phyloP scores from a whole-genome alignment of 2,888 invertebrate genomes.

The Tachina fera region DNA sequence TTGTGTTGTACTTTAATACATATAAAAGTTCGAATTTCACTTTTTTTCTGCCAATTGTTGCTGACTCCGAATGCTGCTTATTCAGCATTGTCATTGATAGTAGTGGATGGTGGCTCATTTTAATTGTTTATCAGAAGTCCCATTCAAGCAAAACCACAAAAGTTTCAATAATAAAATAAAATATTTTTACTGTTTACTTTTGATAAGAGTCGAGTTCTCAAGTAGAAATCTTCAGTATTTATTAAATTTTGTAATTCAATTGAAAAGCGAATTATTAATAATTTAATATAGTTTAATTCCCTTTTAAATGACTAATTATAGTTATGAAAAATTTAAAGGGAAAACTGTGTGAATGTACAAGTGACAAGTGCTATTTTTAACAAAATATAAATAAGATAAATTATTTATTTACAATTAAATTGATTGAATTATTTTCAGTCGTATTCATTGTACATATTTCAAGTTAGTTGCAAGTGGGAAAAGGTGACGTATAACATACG shows the following conservation, averaged over 20 bases:
- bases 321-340: slow-evolving; percentile 8
- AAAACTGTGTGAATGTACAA: background rate
- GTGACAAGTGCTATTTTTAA: slow-evolving; percentile 10
- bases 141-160: slow-evolving; percentile 14
- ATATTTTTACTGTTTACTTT: slow-evolving; percentile 15
- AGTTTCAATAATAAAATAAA: background rate
- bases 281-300: slow-evolving; percentile 21
- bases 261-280: background rate
- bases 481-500: no score
- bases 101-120: slow-evolving; percentile 19
- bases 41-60: slow-evolving; percentile 25
- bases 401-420: background rate
- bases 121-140: slow-evolving; percentile 38
- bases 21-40: slow-evolving; percentile 16
- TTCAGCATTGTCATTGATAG: background rate
- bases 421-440: background rate
- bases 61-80: slow-evolving; percentile 10
- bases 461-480: no score
- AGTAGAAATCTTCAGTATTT: background rate
- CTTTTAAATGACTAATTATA: slow-evolving; percentile 23
- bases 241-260: background rate
- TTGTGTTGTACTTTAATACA: background rate
- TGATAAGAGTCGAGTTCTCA: slow-evolving; percentile 12
- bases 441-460: background rate
- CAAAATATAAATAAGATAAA: background rate